Conservation (phyloP, 2,797 vertebrate genomes). For the Sebastes kiyomatsui region DNA sequence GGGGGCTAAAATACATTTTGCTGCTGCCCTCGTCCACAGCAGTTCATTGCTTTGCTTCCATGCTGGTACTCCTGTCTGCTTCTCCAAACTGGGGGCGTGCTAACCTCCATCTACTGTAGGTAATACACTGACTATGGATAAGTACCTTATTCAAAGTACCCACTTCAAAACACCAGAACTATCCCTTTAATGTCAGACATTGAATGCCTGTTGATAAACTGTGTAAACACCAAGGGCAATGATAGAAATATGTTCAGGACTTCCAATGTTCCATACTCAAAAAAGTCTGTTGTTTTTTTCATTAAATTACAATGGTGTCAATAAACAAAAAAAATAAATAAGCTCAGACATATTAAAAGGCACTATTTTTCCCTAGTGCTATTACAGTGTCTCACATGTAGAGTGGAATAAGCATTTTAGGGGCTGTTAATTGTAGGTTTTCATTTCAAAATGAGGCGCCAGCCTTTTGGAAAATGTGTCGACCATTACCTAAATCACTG, state of each 20-base stretch:
- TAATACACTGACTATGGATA: too few species aligned
- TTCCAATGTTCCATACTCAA: not conserved
- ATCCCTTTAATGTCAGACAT: too few species aligned
- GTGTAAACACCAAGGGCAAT: not conserved
- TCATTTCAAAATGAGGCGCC: not conserved
- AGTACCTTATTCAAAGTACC: too few species aligned
- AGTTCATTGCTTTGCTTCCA: too few species aligned
- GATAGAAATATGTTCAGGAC: not conserved
- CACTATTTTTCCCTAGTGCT: not conserved
- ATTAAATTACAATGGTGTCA: not conserved
- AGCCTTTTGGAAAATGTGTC: not conserved
- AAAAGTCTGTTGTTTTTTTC: not conserved
- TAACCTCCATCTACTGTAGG: too few species aligned
- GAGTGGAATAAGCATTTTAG: not conserved
- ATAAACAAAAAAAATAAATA: not conserved
- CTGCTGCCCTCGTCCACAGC: too few species aligned
- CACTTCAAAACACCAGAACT: too few species aligned
- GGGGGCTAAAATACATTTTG: too few species aligned
- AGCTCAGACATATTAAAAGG: not conserved
- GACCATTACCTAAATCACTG: not conserved
- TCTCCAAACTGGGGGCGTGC: too few species aligned
- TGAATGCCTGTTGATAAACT: not conserved
- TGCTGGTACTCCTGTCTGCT: too few species aligned
- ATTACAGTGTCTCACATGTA: not conserved
- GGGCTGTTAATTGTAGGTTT: not conserved